Conservation (phyloP, 2,113 vertebrate genomes). For the Catharus minimus region DNA sequence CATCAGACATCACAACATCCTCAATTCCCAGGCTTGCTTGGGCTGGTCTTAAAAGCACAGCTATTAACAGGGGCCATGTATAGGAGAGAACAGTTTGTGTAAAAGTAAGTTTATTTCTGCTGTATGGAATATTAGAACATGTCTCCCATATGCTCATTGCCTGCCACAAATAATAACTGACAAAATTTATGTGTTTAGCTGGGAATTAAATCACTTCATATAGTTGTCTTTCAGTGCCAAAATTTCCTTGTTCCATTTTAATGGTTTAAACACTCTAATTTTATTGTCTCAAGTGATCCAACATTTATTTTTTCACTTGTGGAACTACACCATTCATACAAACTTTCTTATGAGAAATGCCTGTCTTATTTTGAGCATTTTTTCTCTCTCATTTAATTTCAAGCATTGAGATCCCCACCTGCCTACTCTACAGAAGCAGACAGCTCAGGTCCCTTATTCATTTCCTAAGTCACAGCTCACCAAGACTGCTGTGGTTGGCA, state of each 20-base stretch:
- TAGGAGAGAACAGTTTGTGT: not conserved
- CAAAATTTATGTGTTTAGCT: not conserved
- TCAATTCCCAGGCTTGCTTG: not conserved
- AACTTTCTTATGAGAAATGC: not conserved
- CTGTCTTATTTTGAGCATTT: not conserved
- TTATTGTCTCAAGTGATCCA: not conserved
- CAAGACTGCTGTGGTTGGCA: not conserved
- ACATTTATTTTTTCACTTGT: not conserved
- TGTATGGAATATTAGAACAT: not conserved
- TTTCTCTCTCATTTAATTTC: not conserved
- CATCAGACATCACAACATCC: not conserved
- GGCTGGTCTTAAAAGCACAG: not conserved
- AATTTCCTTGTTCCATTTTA: not conserved
- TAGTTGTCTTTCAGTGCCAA: not conserved
- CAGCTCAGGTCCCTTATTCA: not conserved
- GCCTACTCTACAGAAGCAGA: not conserved
- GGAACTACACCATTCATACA: not conserved
- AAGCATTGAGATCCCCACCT: not conserved
- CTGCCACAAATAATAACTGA: not conserved
- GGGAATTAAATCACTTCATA: not conserved
- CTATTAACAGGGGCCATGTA: not conserved
- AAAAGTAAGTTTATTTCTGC: not conserved
- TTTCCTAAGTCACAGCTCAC: not conserved
- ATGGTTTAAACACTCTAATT: not conserved
- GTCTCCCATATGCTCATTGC: not conserved